Evolutionary conservation across 2,888 invertebrate genomes (phyloP), one percentile per base, ranked within the genome.

Genomic region (Syritta pipiens): DNA sequence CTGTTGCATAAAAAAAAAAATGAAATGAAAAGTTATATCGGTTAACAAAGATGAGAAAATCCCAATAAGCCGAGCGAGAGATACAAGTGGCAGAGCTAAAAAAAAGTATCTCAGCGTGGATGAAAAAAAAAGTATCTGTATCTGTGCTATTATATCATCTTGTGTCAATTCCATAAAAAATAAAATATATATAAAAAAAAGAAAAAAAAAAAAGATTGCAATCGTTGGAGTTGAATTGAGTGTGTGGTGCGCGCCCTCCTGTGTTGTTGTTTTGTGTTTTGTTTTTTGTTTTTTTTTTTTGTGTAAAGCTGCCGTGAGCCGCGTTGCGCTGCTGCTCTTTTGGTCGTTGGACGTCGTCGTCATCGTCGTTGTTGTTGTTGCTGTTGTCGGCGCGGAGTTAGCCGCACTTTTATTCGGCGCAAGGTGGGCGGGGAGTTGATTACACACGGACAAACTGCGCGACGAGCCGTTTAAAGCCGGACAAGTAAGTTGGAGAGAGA

Each of bases 91-190:
- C 14, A 51, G 24, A 55, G 32, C 35, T 10, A 28, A 44, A 63
- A 55, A 7, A 51, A 62, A 67, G 37, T 49, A 67, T 51, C 22
- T 42, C 55, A 17, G 24, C 35, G 46, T 30, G 14, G 20, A 10
- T 17, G 12, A 48, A 55, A 42, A 51, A 57, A 65, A 75, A 76
- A 76, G 77, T 77, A 77, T 77, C 79, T 74, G 74, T 74, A 68
- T 79, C 74, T 79, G 77, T 79, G 79, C 62, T 79, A 79, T 79
- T 79, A 79, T 79, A 79, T 79, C 79, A 79, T 79, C 74, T 74
- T 62, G 79, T 79, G 74, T 79, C 79, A 79, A 79, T 74, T 67
- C 62, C 60, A 68, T 44, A 53, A 37, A 51, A n/a, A n/a, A n/a
- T n/a, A n/a, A n/a, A n/a, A n/a, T n/a, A n/a, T n/a, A n/a, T 28